A percentile compares a stretch with the other conserved stretches of the same genome.
These are phyloP conservation scores for Drosophila navojoa DNA, from an alignment of 1,140 invertebrate genomes.

Conservation along the genomic window DNA sequence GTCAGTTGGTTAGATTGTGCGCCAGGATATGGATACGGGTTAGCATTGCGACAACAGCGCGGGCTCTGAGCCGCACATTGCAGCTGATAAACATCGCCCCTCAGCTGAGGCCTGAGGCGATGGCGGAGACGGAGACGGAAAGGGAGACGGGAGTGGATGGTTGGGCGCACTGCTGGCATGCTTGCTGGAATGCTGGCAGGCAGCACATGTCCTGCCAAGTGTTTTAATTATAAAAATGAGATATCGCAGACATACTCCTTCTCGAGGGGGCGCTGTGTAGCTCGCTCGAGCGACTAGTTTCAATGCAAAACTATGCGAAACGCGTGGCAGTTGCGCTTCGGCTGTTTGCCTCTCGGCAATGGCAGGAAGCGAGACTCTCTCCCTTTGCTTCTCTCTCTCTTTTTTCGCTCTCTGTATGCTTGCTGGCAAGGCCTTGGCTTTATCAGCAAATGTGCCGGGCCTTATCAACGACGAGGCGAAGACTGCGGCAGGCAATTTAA, in stretches of 20 bases:
- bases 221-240: slow-evolving; percentile 63
- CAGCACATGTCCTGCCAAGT: slow-evolving; percentile 56
- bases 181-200: slow-evolving; percentile 40
- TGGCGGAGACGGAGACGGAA: neutral
- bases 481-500: slow-evolving; percentile 49
- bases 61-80: slow-evolving; percentile 17
- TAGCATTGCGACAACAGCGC: slow-evolving; percentile 29
- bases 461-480: slow-evolving; percentile 40
- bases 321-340: slow-evolving; percentile 51
- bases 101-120: neutral
- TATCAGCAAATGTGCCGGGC: slow-evolving; percentile 36
- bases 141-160: slow-evolving; percentile 1
- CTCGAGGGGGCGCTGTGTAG: slow-evolving; percentile 4
- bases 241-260: slow-evolving; percentile 39
- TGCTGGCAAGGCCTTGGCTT: slow-evolving; percentile 32
- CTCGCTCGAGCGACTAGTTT: slow-evolving; percentile 20
- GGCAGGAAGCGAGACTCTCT: slow-evolving; percentile 39
- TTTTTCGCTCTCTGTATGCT: slow-evolving; percentile 11
- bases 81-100: slow-evolving; percentile 43
- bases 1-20: slow-evolving; percentile 44
- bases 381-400: slow-evolving; percentile 6
- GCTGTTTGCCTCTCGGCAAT: slow-evolving; percentile 20
- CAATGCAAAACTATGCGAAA: slow-evolving; percentile 53
- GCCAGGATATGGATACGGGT: slow-evolving; percentile 41
- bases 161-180: slow-evolving; percentile 41